Conservation (phyloP, 2,113 vertebrate genomes). For the Sapayoa aenigma region DNA sequence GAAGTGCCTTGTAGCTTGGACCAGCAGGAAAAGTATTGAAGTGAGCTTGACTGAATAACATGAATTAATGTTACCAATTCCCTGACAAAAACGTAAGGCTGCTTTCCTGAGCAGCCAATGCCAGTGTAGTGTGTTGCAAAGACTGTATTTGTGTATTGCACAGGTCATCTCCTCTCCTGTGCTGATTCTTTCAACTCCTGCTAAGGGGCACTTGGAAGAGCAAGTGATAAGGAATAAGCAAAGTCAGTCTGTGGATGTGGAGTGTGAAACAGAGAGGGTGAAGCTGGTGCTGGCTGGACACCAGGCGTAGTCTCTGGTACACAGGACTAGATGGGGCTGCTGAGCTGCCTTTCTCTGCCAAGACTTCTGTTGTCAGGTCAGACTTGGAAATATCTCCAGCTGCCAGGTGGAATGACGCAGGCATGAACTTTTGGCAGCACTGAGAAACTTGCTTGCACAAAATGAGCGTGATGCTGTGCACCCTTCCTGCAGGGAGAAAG, state of each 20-base stretch:
- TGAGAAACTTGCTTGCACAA: rapidly evolving
- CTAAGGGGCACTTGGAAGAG: not conserved
- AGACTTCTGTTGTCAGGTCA: not conserved
- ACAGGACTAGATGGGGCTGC: not conserved
- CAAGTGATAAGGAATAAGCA: not conserved
- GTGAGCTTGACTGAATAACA: not conserved
- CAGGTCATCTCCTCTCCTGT: not conserved
- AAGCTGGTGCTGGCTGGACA: not conserved
- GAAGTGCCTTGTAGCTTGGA: not conserved
- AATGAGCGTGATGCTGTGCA: rapidly evolving
- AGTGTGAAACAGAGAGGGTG: rapidly evolving
- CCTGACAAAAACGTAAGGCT: rapidly evolving
- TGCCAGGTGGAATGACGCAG: not conserved
- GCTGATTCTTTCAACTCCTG: not conserved
- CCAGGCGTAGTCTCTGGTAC: rapidly evolving
- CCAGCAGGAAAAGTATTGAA: not conserved
- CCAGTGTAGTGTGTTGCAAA: rapidly evolving
- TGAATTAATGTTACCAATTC: not conserved
- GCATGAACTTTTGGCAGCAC: not conserved
- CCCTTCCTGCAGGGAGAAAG: not conserved
- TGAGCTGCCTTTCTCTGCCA: not conserved
- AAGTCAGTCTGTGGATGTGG: rapidly evolving
- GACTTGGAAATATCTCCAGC: not conserved
- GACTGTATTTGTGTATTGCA: not conserved
- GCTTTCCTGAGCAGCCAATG: rapidly evolving